Base-by-base conservation (phyloP, 2,797 vertebrate genomes). In the Anguilla megastoma region DNA sequence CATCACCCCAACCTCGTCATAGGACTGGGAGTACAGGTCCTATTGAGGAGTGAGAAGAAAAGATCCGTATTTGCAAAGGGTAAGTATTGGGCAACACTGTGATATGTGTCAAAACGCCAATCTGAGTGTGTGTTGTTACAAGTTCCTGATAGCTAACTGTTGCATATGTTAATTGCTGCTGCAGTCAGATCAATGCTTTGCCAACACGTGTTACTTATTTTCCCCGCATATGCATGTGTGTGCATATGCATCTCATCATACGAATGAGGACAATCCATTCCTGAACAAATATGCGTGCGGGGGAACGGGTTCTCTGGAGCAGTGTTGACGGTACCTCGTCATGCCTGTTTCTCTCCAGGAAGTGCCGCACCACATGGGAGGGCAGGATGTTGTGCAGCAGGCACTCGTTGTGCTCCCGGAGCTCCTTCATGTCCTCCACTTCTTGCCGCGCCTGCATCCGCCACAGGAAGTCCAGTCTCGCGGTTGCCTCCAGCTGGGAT, bases 391-490 rank as follows among this genome's bases (percentile, higher is more conserved):
- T 97, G 92, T 96, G 90, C 8, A 97, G 63, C 9, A 97, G 92
- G 92, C 93, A 94, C 91, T 96, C 94, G 21, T 97, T 97, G 90
- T 96, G 96, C 88, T 96, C 95, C 21, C 94, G 93, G 86, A 96
- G 52, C 85, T 96, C 96, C 88, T 93, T 93, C 96, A 97, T 96
- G 91, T 96, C 96, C 82, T 96, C 94, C 89, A 96, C 95, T 94
- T 97, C 96, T 94, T 95, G 94, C 85, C 96, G 95, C 86, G 96
- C 95, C 91, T 97, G 95, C 84, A 96, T 92, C 83, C 95, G 95
- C 96, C 96, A 96, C 91, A 96, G 94, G 92, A 97, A 96, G 92
- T 96, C 95, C 89, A 96, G 94, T 36, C 96, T 94, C 80, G 96
- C 94, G 0, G 95, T 96, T 27, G 95, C 95, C 88, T 97, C 96